Evolutionary conservation across 2,113 vertebrate genomes (phyloP).

Genomic region (Saccopteryx bilineata): DNA sequence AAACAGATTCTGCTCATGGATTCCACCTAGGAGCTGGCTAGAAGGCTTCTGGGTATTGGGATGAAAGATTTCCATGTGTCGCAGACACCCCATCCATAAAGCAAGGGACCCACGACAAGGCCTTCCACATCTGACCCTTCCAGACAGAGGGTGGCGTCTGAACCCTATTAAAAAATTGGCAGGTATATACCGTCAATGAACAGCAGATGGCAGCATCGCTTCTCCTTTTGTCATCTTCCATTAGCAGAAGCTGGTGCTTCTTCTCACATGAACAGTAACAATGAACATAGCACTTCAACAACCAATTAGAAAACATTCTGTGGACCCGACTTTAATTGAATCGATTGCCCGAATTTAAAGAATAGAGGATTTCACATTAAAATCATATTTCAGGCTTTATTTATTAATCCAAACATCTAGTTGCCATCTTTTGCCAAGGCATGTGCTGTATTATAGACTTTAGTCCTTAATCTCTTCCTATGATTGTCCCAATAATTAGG

Average conservation of each 20-base stretch:
- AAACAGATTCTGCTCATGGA: neutral
- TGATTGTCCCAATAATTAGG: neutral
- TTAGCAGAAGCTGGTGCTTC: neutral
- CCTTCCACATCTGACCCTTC: neutral
- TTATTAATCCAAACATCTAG: constrained; percentile 2
- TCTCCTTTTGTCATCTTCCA: neutral
- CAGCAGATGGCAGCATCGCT: constrained; percentile 66
- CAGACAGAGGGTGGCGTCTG: neutral
- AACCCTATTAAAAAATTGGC: neutral
- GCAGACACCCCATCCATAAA: neutral
- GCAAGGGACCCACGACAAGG: neutral
- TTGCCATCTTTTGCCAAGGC: neutral
- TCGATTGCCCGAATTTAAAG: constrained; percentile 26
- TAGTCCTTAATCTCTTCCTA: neutral
- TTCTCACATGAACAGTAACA: neutral
- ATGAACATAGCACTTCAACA: neutral
- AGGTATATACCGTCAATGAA: neutral
- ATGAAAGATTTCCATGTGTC: neutral
- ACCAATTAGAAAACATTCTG: neutral
- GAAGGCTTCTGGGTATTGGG: neutral
- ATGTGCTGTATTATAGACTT: too few relatives aligned
- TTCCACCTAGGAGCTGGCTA: neutral
- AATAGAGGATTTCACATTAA: constrained; percentile 14
- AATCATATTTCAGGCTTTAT: neutral
- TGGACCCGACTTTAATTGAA: neutral